Evolutionary conservation across 2,888 invertebrate species (phyloP), one percentile per base, ranked within the genome.

Genomic region (Pseudococcus jackbeardsleyi): DNA sequence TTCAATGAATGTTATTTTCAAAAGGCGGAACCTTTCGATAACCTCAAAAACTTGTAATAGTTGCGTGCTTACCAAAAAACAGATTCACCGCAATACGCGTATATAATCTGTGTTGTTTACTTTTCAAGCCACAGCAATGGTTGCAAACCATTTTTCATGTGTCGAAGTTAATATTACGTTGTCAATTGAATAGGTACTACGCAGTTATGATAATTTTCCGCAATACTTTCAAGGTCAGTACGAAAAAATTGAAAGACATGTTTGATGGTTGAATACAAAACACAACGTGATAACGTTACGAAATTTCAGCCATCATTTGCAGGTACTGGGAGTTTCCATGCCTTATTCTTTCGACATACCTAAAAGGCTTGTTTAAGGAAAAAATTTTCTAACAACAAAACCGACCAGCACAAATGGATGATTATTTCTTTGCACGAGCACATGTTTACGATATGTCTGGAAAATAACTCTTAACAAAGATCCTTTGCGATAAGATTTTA

Each of bases 151-250:
- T 72, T 72, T 72, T 72, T 72, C 72, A 72, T 72, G 33, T 33
- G n/a, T 33, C 33, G 17, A 1, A 33, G 72, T 72, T 72, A 72
- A 72, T 72, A 72, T 72, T 33, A 72, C 17, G 72, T 72, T 72
- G 72, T 72, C 72, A 72, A 72, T 72, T 72, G 72, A 22, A 1
- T 22, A 26, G n/a, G 26, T 17, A 72, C 72, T 72, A 72, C 72
- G 72, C 33, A 72, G 72, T 72, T 72, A 72, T 72, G 72, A 72
- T 33, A 72, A 72, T 72, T 72, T 72, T 72, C 72, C 72, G 72
- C 17, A 72, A 17, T 72, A 68, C 68, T 68, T 68, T 68, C 68
- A 68, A 68, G 68, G 68, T 68, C 68, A 26, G 26, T 26, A 68
- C 17, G 72, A 72, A 72, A 15, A 64, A 64, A 64, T 22, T 72